phyloP scores from a whole-genome alignment of 37 sponge, comb jelly and placozoan species.

The Aphrocallistes beatrix region DNA sequence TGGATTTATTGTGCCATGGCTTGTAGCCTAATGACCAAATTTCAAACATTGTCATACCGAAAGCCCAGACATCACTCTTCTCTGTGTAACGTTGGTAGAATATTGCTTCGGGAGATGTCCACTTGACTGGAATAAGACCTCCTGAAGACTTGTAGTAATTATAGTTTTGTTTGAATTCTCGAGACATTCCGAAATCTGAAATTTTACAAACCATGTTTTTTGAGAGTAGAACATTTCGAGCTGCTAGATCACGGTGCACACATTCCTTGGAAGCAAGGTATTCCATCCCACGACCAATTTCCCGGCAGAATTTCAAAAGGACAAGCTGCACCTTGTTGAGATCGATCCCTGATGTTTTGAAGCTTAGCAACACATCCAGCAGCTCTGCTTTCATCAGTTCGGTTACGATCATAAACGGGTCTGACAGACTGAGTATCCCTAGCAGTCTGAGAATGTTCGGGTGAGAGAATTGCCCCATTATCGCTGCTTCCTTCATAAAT shows the following conservation, averaged over 20 bases:
- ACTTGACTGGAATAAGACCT: conserved; percentile 21
- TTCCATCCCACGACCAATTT: conserved; percentile 23
- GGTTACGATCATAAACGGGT: conserved; percentile 86
- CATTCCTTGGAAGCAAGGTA: conserved; percentile 20
- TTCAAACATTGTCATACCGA: conserved; percentile 35
- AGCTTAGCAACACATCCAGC: neutral
- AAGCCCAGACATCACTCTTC: conserved; percentile 46
- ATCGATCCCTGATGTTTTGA: neutral
- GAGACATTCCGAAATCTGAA: conserved; percentile 24
- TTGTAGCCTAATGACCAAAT: conserved; percentile 39
- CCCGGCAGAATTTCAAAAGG: conserved; percentile 11
- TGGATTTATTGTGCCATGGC: conserved; percentile 22
- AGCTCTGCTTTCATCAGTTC: conserved; percentile 66
- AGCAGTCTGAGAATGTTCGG: conserved; percentile 24
- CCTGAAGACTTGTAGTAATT: conserved; percentile 17
- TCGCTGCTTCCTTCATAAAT: conserved; percentile 29
- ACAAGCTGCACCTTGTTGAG: neutral
- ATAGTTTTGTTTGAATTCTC: neutral
- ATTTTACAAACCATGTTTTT: neutral
- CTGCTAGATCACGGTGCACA: conserved; percentile 31
- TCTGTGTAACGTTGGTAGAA: conserved; percentile 36
- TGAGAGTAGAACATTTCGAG: conserved; percentile 21
- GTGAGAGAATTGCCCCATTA: conserved; percentile 28
- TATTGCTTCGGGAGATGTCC: conserved; percentile 24
- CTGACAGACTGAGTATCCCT: conserved; percentile 23